Base-by-base conservation (phyloP, 2,113 vertebrate genomes). In the Cinclus mexicanus region DNA sequence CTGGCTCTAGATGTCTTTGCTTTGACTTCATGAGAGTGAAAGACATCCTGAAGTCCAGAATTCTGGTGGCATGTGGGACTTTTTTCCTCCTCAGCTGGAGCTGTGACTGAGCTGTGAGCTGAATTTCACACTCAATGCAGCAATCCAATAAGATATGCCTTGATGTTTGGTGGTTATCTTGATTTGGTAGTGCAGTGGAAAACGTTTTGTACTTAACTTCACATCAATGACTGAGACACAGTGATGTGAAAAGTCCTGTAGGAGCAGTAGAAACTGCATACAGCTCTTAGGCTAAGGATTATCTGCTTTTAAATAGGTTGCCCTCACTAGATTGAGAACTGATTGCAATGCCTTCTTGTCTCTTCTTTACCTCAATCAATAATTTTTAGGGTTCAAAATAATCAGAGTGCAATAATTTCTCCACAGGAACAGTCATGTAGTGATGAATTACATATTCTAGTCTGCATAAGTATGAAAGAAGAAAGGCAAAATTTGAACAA, bases 371-470 rank as follows among this genome's bases (percentile, higher is more conserved):
- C n/a, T 81, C 89, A 96, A 88, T 94, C 92, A 93, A 82, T 95
- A 96, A 87, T 72, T 97, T 96, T 92, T 92, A 64, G 79, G 56
- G 64, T 87, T 93, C 61, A 67, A 78, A 89, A 94, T 91, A 95
- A 95, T 90, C 86, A 92, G 79, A 92, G 53, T 65, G 49, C 33
- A 76, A 31, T 90, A 97, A 95, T 94, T 89, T 42, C 80, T 92
- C 49, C 21, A 37, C 21, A 33, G 71, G 71, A 93, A 59, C 21
- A 82, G 79, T 56, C 50, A 42, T 14, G 55, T 22, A 75, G 78
- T 78, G 84, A 52, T 87, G 93, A 91, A 59, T 82, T 84, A 47
- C 49, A 24, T 47, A 89, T 35, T 59, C 6, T 7, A 46, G 35
- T n/a, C 46, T 74, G 55, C 67, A 8, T 42, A 89, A 92, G 31